A percentile compares a stretch with the other conserved stretches of the same genome.
phyloP scores from a whole-genome alignment of 2,113 vertebrate species.

The Sylvilagus bachmani region DNA sequence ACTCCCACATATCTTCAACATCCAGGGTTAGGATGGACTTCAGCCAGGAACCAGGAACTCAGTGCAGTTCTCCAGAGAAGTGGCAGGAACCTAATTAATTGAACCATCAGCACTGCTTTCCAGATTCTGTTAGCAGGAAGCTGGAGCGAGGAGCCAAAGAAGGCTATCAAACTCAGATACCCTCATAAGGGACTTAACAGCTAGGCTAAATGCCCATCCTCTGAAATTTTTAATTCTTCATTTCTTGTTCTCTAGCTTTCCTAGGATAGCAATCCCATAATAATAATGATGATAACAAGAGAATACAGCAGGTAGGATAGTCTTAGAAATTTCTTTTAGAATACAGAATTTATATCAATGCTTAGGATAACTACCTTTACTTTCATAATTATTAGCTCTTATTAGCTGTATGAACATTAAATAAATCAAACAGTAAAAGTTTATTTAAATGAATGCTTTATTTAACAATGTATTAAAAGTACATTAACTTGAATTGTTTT shows the following conservation, averaged over 20 bases:
- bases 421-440: background rate
- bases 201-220: too few species aligned
- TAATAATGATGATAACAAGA: background rate
- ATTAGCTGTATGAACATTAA: background rate
- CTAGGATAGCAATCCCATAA: background rate
- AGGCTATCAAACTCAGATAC: too few species aligned
- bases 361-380: background rate
- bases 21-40: too few species aligned
- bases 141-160: too few species aligned
- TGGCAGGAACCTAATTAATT: too few species aligned
- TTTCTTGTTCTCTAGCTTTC: background rate
- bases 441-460: slow-evolving; percentile 6
- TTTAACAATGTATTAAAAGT: slow-evolving; percentile 17
- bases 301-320: background rate
- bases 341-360: background rate
- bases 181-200: too few species aligned
- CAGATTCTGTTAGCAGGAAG: too few species aligned
- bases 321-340: slow-evolving; percentile 32
- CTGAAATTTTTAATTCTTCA: background rate
- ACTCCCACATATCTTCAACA: too few species aligned
- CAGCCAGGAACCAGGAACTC: too few species aligned
- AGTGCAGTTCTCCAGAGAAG: too few species aligned
- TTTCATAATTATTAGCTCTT: slow-evolving; percentile 6
- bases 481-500: background rate
- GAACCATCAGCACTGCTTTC: too few species aligned